Base-by-base conservation (phyloP, 2,888 invertebrate genomes). In the Leptogaster cylindrica region DNA sequence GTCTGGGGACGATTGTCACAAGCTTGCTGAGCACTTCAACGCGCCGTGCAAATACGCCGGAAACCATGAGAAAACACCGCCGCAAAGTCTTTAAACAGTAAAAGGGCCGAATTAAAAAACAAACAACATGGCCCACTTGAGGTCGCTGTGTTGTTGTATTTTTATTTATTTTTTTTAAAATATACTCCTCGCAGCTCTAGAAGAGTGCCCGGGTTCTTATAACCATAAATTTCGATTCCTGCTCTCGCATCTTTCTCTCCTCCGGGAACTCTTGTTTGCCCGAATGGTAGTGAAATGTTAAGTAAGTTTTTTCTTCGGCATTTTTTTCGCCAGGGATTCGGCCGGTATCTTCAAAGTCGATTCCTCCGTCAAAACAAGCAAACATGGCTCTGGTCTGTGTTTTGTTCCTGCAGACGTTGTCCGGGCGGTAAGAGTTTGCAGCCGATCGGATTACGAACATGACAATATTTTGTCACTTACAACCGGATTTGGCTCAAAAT, bases 91-190 rank as follows among this genome's bases (percentile, higher is more conserved):
- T 61, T 65, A 66, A 68, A 65, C 66, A 50, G 68, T 66, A 68
- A 68, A 68, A 68, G 68, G 65, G 68, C 68, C 68, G 68, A 68
- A 68, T 65, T 65, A 41, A 27, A 68, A 52, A 61, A 61, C 44
- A 68, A 68, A 68, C 61, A 68, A 51, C 61, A 66, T 51, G 63
- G 64, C 50, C 68, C 68, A 68, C 68, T 68, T 68, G 68, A 68
- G 48, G 66, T 65, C 36, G 16, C 55, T 55, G n/a, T 52, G 28
- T 20, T 48, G 18, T 58, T 58, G 18, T 27, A 20, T 23, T 23
- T 18, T 55, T 48, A 12, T 33, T 27, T 52, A 23, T 7, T 7
- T 31, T 7, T 31, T 31, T 31, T 31, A 7, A 7, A 6, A 7
- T 31, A 6, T 31, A 7, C 10, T 48, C 16, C 23, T 16, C 33